Conservation (phyloP, 2,113 vertebrate species). For the human (Homo sapiens) region GRCh38 chr22:46849001-46849500, state of each 20-base stretch:
- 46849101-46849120: not conserved
- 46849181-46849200: not conserved
- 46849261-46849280: fast-evolving
- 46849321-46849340: too few species aligned
- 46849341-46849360: too few species aligned
- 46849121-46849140: not conserved
- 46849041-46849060: not conserved
- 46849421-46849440: fast-evolving
- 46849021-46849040: not conserved
- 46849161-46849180: not conserved
- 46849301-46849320: fast-evolving
- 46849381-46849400: not conserved
- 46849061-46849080: not conserved
- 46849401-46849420: not conserved
- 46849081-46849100: fast-evolving
- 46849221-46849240: fast-evolving
- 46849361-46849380: not conserved
- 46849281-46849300: not conserved
- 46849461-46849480: fast-evolving
- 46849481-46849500: not conserved
- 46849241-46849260: fast-evolving
- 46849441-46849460: fast-evolving
- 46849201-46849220: not conserved
- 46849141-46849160: fast-evolving
- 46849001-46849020: not conserved